Percentiles rank a stretch among this genome's conserved stretches.
Conservation (phyloP, 2,888 invertebrate genomes). For the Andrena minutula region DNA sequence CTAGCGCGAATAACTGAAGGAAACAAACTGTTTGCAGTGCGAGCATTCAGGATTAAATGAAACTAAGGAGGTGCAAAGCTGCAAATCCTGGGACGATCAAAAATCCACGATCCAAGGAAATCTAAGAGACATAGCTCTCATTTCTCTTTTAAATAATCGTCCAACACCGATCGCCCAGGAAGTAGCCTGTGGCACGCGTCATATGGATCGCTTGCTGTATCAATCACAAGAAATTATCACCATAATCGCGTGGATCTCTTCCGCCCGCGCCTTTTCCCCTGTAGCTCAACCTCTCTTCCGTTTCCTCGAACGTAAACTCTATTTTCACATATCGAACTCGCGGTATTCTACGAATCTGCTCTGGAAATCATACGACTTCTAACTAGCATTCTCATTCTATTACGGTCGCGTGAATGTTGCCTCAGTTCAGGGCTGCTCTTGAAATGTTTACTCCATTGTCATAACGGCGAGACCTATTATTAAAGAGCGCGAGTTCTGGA, state of each 20-base stretch:
- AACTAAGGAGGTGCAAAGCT: slow-evolving; percentile 27
- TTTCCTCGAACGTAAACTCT: no score
- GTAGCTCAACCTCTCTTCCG: neutral
- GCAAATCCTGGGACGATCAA: neutral
- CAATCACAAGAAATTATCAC: slow-evolving; percentile 68
- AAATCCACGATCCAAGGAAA: neutral
- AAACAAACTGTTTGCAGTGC: slow-evolving; percentile 16
- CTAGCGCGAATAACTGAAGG: neutral
- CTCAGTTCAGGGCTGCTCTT: no score
- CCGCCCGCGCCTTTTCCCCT: neutral
- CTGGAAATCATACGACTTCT: no score
- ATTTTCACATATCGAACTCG: no score
- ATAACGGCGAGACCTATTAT: no score
- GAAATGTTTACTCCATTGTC: no score
- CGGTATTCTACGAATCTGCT: no score
- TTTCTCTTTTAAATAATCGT: slow-evolving; percentile 17
- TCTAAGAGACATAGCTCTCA: neutral
- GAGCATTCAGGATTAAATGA: slow-evolving; percentile 28
- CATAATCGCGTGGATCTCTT: slow-evolving; percentile 50
- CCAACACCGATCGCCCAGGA: slow-evolving; percentile 20
- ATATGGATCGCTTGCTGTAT: slow-evolving; percentile 33
- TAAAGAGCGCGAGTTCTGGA: no score
- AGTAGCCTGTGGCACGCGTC: slow-evolving; percentile 23
- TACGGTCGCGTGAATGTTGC: no score
- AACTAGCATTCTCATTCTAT: no score